A percentile compares a stretch with the other conserved stretches of the same genome.
Evolutionary conservation across 2,888 invertebrate genomes (phyloP).

Genomic region (Agapostemon virescens): DNA sequence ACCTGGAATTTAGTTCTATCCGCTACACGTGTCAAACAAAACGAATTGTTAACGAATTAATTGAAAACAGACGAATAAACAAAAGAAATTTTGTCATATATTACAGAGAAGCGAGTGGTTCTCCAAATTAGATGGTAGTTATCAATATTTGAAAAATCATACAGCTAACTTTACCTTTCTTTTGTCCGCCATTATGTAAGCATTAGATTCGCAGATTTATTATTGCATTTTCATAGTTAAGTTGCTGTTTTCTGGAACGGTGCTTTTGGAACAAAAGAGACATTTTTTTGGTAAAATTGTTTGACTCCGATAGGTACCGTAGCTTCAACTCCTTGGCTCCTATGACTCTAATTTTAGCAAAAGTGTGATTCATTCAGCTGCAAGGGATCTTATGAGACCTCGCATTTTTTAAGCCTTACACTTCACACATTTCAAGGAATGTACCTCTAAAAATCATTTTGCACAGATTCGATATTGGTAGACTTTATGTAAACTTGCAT

Average conservation of each 20-base stretch:
- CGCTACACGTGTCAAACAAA: too few relatives aligned
- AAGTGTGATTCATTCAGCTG: constrained; percentile 48
- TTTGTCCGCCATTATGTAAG: not conserved
- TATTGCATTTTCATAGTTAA: constrained; percentile 11
- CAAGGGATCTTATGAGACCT: constrained; percentile 6
- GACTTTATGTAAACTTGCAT: too few relatives aligned
- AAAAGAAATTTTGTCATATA: too few relatives aligned
- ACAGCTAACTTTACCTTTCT: too few relatives aligned
- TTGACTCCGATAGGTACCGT: constrained; percentile 18
- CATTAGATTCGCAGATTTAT: not conserved
- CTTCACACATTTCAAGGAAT: not conserved
- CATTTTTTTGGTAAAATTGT: constrained; percentile 51
- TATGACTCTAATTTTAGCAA: constrained; percentile 58
- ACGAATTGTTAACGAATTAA: too few relatives aligned
- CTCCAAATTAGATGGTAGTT: too few relatives aligned
- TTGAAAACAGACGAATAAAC: too few relatives aligned
- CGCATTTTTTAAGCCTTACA: not conserved
- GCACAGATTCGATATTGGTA: not conserved
- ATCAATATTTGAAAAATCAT: too few relatives aligned
- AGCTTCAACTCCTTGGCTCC: not conserved
- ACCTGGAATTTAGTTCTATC: too few relatives aligned
- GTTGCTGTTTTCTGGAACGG: not conserved
- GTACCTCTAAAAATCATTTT: not conserved
- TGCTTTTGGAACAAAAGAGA: constrained; percentile 20
- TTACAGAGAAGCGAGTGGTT: too few relatives aligned